Evolutionary conservation across 2,888 invertebrate genomes (phyloP).

Genomic region (Disparrhopalites patrizii): DNA sequence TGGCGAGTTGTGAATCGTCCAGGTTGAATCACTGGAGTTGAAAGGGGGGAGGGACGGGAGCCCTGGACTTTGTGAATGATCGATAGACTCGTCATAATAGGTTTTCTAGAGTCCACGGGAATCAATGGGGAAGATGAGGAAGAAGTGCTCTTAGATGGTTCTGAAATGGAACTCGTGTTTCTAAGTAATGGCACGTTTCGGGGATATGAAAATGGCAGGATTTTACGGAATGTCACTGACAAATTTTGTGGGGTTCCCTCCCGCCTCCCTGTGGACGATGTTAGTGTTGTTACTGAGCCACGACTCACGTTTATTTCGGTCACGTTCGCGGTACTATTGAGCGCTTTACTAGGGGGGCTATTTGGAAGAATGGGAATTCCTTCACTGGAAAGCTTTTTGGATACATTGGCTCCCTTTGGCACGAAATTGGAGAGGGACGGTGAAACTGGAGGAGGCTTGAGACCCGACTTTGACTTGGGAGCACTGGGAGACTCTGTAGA

Average conservation of each 20-base stretch:
- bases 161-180: too few species aligned
- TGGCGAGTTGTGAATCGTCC: too few species aligned
- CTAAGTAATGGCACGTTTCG: not conserved
- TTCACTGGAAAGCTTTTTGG: not conserved
- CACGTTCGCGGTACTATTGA: conserved; percentile 3
- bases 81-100: too few species aligned
- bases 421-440: not conserved
- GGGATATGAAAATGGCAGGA: not conserved
- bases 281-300: not conserved
- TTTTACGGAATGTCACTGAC: not conserved
- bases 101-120: too few species aligned
- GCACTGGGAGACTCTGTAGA: too few species aligned
- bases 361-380: not conserved
- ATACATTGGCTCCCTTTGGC: not conserved
- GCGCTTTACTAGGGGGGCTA: not conserved
- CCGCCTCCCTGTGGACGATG: too few species aligned
- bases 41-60: too few species aligned
- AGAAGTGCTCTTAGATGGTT: too few species aligned
- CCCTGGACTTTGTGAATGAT: too few species aligned
- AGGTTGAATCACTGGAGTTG: too few species aligned
- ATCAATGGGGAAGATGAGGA: too few species aligned
- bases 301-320: conserved; percentile 5
- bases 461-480: too few species aligned
- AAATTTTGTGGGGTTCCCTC: not conserved
- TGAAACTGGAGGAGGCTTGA: not conserved